phyloP scores from a whole-genome alignment of 2,113 vertebrate species.

The Thermophis baileyi region DNA sequence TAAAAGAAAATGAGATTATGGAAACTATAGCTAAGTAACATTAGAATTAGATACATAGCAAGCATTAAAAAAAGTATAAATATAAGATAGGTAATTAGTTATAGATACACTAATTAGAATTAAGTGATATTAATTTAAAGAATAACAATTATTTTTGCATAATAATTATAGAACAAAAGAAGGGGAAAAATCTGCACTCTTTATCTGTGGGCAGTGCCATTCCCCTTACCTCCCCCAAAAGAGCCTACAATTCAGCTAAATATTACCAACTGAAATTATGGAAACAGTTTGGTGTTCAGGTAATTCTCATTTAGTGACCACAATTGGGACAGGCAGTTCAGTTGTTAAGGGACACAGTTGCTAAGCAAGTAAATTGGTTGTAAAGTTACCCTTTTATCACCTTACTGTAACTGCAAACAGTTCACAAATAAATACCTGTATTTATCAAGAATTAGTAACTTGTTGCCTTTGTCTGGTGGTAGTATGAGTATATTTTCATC shows the following conservation, averaged over 20 bases:
- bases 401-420: not conserved
- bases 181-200: not conserved
- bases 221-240: not conserved
- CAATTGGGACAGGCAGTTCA: not conserved
- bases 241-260: not conserved
- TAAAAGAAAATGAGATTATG: not conserved
- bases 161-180: not conserved
- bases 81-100: not conserved
- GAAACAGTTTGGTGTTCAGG: not conserved
- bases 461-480: not conserved
- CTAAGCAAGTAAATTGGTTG: not conserved
- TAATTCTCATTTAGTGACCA: not conserved
- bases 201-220: not conserved
- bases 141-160: not conserved
- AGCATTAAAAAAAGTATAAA: not conserved
- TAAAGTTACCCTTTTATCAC: not conserved
- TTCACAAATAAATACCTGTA: not conserved
- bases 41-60: not conserved
- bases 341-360: not conserved
- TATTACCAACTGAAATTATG: not conserved
- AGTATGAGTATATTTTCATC: not conserved
- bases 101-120: not conserved
- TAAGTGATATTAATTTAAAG: not conserved
- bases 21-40: not conserved
- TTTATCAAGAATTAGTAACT: not conserved